Percentiles rank a stretch among this genome's conserved stretches.
phyloP scores from a whole-genome alignment of 2,888 invertebrate species.

The Galerucella calmariensis region DNA sequence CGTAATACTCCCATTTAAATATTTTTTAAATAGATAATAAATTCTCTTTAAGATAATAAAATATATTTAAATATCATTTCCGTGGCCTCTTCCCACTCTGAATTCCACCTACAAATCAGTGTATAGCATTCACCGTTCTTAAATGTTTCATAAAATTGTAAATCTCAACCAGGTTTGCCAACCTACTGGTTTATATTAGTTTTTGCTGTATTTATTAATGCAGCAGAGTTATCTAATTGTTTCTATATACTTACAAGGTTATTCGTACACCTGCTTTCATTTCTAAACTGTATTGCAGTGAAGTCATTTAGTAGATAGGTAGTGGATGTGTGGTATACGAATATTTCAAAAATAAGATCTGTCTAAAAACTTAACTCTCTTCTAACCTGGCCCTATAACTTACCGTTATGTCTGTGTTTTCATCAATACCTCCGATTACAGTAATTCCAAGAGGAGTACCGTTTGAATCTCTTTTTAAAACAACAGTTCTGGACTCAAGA shows the following conservation, averaged over 20 bases:
- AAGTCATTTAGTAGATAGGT: no score
- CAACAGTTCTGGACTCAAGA: slow-evolving; percentile 70
- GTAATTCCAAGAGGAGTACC: slow-evolving; percentile 87
- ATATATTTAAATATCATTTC: slow-evolving; percentile 4
- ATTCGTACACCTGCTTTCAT: no score
- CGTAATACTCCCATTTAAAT: slow-evolving; percentile 1
- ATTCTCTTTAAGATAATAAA: background rate
- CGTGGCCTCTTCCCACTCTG: slow-evolving; percentile 4
- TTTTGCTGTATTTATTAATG: background rate
- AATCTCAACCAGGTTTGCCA: background rate
- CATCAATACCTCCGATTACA: slow-evolving; percentile 89
- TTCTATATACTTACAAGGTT: background rate
- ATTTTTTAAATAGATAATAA: background rate
- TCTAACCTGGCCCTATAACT: slow-evolving; percentile 52
- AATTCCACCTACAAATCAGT: background rate
- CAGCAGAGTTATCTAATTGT: background rate
- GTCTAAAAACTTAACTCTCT: no score
- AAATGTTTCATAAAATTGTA: background rate
- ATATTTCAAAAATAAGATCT: no score
- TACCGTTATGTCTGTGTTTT: slow-evolving; percentile 91
- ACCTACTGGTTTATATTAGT: background rate
- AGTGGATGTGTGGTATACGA: no score
- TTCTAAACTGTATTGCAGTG: no score
- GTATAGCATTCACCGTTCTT: background rate
- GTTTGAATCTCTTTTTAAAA: slow-evolving; percentile 74